Percentiles rank a stretch among this genome's conserved stretches.
These are phyloP conservation scores for Eupeodes latifasciatus DNA, from an alignment of 2,888 invertebrate species.

Conservation along the genomic window DNA sequence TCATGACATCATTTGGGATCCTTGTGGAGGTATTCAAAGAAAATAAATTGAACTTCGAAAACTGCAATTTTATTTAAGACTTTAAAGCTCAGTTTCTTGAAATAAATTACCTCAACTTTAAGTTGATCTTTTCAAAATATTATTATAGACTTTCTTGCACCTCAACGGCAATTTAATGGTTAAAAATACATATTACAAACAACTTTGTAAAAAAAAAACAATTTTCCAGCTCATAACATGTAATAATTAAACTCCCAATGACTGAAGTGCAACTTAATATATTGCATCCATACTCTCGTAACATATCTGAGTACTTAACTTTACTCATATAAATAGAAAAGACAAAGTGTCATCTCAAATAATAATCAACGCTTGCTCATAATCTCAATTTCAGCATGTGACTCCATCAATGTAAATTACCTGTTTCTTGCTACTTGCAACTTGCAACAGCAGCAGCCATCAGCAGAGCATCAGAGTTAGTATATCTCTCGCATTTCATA, in stretches of 20 bases:
- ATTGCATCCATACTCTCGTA: constrained; percentile 1
- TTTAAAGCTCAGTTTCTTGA: too few relatives aligned
- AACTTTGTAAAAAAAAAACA: neutral
- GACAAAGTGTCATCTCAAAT: constrained; percentile 68
- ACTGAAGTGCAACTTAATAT: constrained; percentile 50
- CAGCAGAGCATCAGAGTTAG: neutral
- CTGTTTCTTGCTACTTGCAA: constrained; percentile 66
- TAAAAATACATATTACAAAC: neutral
- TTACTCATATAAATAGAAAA: constrained; percentile 38
- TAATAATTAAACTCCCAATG: constrained; percentile 40
- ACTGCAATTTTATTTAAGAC: too few relatives aligned
- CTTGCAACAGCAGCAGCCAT: neutral
- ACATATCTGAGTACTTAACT: too few relatives aligned
- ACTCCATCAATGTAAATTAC: constrained; percentile 73
- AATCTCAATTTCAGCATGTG: constrained; percentile 63
- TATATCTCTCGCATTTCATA: neutral
- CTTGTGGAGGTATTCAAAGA: too few relatives aligned
- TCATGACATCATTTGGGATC: too few relatives aligned
- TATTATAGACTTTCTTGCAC: too few relatives aligned
- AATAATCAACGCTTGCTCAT: constrained; percentile 62
- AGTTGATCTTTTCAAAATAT: too few relatives aligned
- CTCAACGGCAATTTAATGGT: too few relatives aligned
- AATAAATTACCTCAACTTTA: too few relatives aligned
- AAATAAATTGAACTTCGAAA: too few relatives aligned
- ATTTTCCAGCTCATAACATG: constrained; percentile 28